These are phyloP conservation scores for Drosophila eugracilis DNA, from an alignment of 1,140 invertebrate species.

Conservation along the genomic window DNA sequence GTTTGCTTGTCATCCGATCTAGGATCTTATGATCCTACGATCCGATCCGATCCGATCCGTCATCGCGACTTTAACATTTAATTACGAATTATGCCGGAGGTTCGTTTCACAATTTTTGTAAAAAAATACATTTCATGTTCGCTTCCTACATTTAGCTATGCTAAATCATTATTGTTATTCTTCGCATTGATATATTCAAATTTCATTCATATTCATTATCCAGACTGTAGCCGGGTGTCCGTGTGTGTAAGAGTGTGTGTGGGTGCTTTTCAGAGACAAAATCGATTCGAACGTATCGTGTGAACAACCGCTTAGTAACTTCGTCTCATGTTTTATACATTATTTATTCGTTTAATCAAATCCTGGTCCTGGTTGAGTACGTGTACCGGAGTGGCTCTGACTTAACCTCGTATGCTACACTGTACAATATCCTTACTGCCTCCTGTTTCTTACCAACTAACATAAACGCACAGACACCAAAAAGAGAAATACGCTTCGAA, in stretches of 20 bases:
- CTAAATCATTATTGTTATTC: conserved; percentile 76
- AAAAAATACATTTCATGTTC: conserved; percentile 77
- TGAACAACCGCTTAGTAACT: conserved; percentile 76
- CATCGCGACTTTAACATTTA: conserved; percentile 51
- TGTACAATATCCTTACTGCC: conserved; percentile 42
- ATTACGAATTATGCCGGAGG: conserved; percentile 75
- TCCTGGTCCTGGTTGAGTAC: conserved; percentile 61
- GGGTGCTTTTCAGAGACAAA: conserved; percentile 40
- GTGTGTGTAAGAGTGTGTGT: conserved; percentile 10
- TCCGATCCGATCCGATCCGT: conserved; percentile 32
- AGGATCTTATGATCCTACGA: background rate
- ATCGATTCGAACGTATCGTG: conserved; percentile 33
- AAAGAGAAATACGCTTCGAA: conserved; percentile 26
- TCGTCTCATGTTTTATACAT: conserved; percentile 64
- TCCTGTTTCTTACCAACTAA: conserved; percentile 54
- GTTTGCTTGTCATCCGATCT: conserved; percentile 19
- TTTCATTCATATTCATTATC: conserved; percentile 50
- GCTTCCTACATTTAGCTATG: conserved; percentile 71
- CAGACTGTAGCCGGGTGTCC: conserved; percentile 46
- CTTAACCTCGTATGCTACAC: conserved; percentile 52
- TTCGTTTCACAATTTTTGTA: conserved; percentile 77
- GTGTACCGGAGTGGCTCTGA: conserved; percentile 10
- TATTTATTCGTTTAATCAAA: conserved; percentile 57
- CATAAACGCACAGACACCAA: conserved; percentile 60
- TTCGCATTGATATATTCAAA: conserved; percentile 64